A percentile compares a stretch with the other conserved stretches of the same genome.
Evolutionary conservation across 2,888 invertebrate genomes (phyloP).

Genomic region (Endotricha flammealis): DNA sequence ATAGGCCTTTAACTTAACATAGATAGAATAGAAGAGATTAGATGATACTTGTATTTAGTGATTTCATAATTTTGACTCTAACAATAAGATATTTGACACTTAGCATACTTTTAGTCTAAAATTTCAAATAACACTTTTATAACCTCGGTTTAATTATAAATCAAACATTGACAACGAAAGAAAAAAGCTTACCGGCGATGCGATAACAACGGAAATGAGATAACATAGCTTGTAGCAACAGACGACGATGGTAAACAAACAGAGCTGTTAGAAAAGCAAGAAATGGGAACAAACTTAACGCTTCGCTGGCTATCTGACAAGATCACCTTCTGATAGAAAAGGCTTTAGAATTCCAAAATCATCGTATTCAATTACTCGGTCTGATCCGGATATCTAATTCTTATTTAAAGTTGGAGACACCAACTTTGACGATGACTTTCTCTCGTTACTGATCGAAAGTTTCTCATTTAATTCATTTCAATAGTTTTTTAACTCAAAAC

Average conservation of each 20-base stretch:
- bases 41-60: too few relatives aligned
- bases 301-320: slow-evolving; percentile 7
- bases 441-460: slow-evolving; percentile 14
- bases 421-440: slow-evolving; percentile 17
- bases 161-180: slow-evolving; percentile 11
- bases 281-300: slow-evolving; percentile 31
- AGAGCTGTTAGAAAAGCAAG: slow-evolving; percentile 34
- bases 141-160: too few relatives aligned
- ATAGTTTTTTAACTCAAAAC: slow-evolving; percentile 8
- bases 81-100: too few relatives aligned
- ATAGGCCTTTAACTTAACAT: too few relatives aligned
- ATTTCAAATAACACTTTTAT: too few relatives aligned
- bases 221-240: slow-evolving; percentile 43
- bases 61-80: too few relatives aligned
- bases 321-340: slow-evolving; percentile 3
- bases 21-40: too few relatives aligned
- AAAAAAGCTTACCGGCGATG: slow-evolving; percentile 30
- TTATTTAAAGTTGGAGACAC: slow-evolving; percentile 10
- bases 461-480: slow-evolving; percentile 10
- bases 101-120: too few relatives aligned
- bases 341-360: slow-evolving; percentile 12
- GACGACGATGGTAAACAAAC: slow-evolving; percentile 35
- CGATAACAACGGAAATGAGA: slow-evolving; percentile 51
- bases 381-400: slow-evolving; percentile 11
- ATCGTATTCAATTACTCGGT: slow-evolving; percentile 14